Conservation (phyloP, 2,888 invertebrate species). For the Sesia apiformis region DNA sequence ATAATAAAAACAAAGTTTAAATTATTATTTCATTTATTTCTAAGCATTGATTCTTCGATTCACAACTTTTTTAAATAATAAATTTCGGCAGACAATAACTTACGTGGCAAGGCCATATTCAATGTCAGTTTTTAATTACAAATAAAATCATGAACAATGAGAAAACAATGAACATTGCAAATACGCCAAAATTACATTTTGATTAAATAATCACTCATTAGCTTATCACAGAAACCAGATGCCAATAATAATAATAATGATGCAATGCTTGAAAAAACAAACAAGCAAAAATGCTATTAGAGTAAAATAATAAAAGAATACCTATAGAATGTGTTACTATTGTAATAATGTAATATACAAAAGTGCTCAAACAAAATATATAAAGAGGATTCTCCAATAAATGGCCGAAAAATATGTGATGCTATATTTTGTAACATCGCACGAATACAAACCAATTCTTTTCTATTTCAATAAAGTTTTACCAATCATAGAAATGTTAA, state of each 20-base stretch:
- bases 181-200: slow-evolving; percentile 37
- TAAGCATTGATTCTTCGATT: slow-evolving; percentile 58
- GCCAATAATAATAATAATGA: slow-evolving; percentile 15
- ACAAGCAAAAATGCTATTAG: background rate
- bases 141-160: slow-evolving; percentile 1
- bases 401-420: background rate
- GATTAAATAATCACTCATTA: slow-evolving; percentile 12
- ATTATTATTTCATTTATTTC: slow-evolving; percentile 47
- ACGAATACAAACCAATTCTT: background rate
- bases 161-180: slow-evolving; percentile 9
- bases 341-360: background rate
- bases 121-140: background rate
- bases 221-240: slow-evolving; percentile 56
- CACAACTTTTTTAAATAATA: slow-evolving; percentile 44
- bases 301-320: background rate
- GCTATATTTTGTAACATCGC: background rate
- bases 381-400: background rate
- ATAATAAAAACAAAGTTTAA: slow-evolving; percentile 9
- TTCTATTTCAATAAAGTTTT: background rate
- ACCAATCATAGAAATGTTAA: background rate
- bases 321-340: background rate
- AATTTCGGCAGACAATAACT: slow-evolving; percentile 39
- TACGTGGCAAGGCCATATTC: slow-evolving; percentile 58
- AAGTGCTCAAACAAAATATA: background rate
- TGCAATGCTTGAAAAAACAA: background rate